Evolutionary conservation across 1,140 invertebrate genomes (phyloP).

Genomic region (Pseudomyrmex concolor): DNA sequence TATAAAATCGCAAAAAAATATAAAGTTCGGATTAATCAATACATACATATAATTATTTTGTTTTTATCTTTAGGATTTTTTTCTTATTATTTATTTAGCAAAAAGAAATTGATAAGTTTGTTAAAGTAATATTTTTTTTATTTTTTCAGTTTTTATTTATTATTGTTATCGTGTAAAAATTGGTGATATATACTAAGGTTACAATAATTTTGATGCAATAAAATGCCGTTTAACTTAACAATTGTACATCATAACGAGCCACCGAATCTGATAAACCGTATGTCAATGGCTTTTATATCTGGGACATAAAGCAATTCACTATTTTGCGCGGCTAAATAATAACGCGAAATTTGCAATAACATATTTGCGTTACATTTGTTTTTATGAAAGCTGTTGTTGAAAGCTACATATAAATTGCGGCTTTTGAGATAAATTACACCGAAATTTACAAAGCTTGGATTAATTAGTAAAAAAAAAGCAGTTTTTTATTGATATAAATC

Average conservation of each 20-base stretch:
- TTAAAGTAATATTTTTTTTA: neutral
- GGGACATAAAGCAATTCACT: constrained; percentile 29
- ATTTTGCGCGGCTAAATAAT: constrained; percentile 31
- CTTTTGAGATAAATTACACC: constrained; percentile 39
- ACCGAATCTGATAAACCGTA: constrained; percentile 21
- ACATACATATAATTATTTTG: neutral
- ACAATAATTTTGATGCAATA: constrained; percentile 25
- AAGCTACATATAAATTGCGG: constrained; percentile 16
- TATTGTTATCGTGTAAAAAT: neutral
- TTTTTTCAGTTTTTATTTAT: neutral
- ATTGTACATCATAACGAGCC: constrained; percentile 25
- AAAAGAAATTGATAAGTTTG: too few species aligned
- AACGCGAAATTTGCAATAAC: constrained; percentile 16
- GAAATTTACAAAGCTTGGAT: neutral
- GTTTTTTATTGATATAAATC: constrained; percentile 8
- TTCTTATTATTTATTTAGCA: too few species aligned
- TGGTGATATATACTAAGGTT: constrained; percentile 1
- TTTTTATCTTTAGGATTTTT: too few species aligned
- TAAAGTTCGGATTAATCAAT: neutral
- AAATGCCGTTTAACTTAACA: constrained; percentile 34
- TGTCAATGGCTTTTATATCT: constrained; percentile 49
- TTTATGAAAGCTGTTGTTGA: constrained; percentile 36
- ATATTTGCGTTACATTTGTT: constrained; percentile 35
- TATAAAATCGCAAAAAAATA: neutral
- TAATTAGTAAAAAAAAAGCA: neutral